phyloP scores from a whole-genome alignment of 2,888 invertebrate genomes.

The Oeneis ivallda region DNA sequence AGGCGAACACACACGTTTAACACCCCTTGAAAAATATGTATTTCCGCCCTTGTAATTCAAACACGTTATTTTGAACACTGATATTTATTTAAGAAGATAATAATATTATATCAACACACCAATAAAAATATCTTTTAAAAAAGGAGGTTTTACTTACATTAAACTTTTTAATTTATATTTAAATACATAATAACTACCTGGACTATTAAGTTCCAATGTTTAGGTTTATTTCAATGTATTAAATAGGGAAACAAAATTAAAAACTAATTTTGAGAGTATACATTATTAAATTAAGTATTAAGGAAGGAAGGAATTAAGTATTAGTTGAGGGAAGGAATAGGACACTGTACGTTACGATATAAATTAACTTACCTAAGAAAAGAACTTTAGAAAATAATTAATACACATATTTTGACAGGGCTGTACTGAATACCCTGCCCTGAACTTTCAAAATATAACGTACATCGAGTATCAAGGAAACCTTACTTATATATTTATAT shows the following conservation, averaged over 20 bases:
- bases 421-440: too few relatives aligned
- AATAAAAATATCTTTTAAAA: conserved; percentile 44
- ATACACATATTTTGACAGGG: too few relatives aligned
- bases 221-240: not conserved
- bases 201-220: not conserved
- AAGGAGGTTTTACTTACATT: conserved; percentile 35
- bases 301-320: conserved; percentile 9
- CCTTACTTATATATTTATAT: too few relatives aligned
- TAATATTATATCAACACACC: conserved; percentile 63
- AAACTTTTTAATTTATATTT: conserved; percentile 13
- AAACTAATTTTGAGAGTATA: not conserved
- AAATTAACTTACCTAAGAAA: too few relatives aligned
- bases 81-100: conserved; percentile 64
- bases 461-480: too few relatives aligned
- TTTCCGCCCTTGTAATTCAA: conserved; percentile 9
- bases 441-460: too few relatives aligned
- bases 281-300: conserved; percentile 5
- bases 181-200: not conserved
- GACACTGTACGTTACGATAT: conserved; percentile 2
- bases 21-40: too few relatives aligned
- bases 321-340: too few relatives aligned
- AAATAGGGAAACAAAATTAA: not conserved
- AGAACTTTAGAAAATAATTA: too few relatives aligned
- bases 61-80: conserved; percentile 52
- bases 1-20: not conserved